Base-by-base conservation (phyloP, 2,888 invertebrate genomes). In the Prenolepis imparis region DNA sequence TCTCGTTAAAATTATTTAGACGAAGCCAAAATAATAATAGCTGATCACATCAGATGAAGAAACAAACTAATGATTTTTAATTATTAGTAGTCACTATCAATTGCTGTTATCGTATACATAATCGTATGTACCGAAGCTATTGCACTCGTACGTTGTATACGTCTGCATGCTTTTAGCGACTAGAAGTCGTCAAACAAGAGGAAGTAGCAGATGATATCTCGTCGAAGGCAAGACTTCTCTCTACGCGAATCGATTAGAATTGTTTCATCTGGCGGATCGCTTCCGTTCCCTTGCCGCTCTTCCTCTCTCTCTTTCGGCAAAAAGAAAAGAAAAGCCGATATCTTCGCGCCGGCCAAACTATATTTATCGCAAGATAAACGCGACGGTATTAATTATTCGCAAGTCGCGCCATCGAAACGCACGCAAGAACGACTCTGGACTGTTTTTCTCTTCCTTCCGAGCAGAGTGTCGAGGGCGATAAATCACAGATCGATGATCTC, bases 401-500 rank as follows among this genome's bases (percentile, higher is more conserved):
- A 18, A 68, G 59, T 28, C 32, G 67, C 64, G 12, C 39, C 61
- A 61, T 18, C 61, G 61, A 64, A 39, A 39, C 39, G 64, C 75
- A 48, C 68, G 68, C 59, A 18, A 59, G 73, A 39, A 39, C 8
- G 72, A 32, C 15, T 28, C n/a, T 21, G 18, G 28, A 28, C 5
- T 18, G 39, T 28, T 39, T 57, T 15, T 39, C 78, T 4, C 11
- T 57, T 39, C 67, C 32, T 39, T 39, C 55, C 64, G 66, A 66
- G 63, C n/a, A 55, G 55, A 63, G 59, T 11, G 48, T 18, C 41
- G 41, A 52, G n/a, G 84, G 83, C 84, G 87, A 89, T 89, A 88
- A 89, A 88, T 88, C 85, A 88, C 87, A 83, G 87, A 84, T 85
- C 83, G 88, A 89, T 84, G 88, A 88, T 88, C 88, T 88, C 88